Evolutionary conservation across 2,888 invertebrate genomes (phyloP).

Genomic region (Cyclophora albipunctata): DNA sequence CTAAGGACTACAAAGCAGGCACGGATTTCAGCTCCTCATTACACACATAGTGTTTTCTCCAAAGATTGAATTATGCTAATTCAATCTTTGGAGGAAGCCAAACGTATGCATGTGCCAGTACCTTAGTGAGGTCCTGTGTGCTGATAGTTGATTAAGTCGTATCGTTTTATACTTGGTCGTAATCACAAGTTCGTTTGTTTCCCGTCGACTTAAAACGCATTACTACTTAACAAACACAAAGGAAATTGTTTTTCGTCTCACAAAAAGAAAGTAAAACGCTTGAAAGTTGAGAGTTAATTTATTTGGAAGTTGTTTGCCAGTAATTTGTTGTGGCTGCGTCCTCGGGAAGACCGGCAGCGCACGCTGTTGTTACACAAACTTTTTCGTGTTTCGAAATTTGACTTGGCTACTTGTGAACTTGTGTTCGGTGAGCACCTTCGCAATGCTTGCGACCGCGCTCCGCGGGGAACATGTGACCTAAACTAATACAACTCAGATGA

Average conservation of each 20-base stretch:
- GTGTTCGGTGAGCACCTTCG: constrained; percentile 30
- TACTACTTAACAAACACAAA: constrained; percentile 55
- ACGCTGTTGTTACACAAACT: constrained; percentile 52
- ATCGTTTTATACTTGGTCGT: background rate
- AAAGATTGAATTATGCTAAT: constrained; percentile 16
- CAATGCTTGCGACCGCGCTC: constrained; percentile 15
- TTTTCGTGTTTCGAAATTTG: constrained; percentile 58
- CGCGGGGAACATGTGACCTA: constrained; percentile 8
- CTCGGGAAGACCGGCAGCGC: constrained; percentile 51
- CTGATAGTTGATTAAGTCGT: constrained; percentile 2
- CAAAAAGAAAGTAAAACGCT: constrained; percentile 66
- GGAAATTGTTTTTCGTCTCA: constrained; percentile 63
- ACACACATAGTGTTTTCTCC: background rate
- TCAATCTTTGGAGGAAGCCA: too few species aligned
- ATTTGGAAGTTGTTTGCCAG: constrained; percentile 71
- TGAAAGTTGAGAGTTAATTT: constrained; percentile 72
- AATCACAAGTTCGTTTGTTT: background rate
- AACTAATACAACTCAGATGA: constrained; percentile 16
- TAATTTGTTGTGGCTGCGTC: constrained; percentile 69
- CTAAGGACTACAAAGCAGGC: constrained; percentile 7
- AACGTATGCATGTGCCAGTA: too few species aligned
- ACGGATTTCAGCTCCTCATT: background rate
- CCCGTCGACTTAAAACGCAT: constrained; percentile 29
- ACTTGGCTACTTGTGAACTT: constrained; percentile 47
- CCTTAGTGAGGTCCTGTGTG: too few species aligned